A percentile compares a stretch with the other conserved stretches of the same genome.
Evolutionary conservation across 2,888 invertebrate genomes (phyloP).

Genomic region (Coleophora flavipennella): DNA sequence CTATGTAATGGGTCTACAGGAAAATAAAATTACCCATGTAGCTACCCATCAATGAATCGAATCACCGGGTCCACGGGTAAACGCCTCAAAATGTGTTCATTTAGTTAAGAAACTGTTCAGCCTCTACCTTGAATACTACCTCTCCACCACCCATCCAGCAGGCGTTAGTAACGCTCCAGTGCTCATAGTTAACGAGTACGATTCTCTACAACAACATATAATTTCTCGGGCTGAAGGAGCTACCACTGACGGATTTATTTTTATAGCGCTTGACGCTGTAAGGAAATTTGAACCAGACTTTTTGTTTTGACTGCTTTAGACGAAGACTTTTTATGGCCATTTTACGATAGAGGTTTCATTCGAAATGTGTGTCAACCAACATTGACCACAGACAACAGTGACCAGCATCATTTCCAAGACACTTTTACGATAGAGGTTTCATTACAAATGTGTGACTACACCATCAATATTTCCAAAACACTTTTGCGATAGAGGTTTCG

Average conservation of each 20-base stretch:
- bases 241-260: slow-evolving; percentile 2
- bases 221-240: slow-evolving; percentile 17
- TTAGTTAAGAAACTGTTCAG: background rate
- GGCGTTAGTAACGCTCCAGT: slow-evolving; percentile 40
- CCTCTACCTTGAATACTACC: slow-evolving; percentile 1
- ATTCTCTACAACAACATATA: slow-evolving; percentile 38
- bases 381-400: no score
- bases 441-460: no score
- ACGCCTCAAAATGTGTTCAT: no score
- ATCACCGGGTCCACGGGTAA: no score
- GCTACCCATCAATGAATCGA: no score
- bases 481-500: no score
- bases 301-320: background rate
- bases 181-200: slow-evolving; percentile 55
- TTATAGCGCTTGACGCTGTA: slow-evolving; percentile 3
- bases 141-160: slow-evolving; percentile 31
- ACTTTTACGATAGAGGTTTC: no score
- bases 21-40: no score
- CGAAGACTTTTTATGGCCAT: background rate
- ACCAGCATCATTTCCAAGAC: no score
- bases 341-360: background rate
- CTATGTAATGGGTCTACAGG: no score
- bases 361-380: no score
- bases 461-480: no score
- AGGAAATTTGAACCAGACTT: background rate